Evolutionary conservation across 2,797 vertebrate species (phyloP), one percentile per base, ranked within the genome.

Genomic region (Discoglossus pictus): DNA sequence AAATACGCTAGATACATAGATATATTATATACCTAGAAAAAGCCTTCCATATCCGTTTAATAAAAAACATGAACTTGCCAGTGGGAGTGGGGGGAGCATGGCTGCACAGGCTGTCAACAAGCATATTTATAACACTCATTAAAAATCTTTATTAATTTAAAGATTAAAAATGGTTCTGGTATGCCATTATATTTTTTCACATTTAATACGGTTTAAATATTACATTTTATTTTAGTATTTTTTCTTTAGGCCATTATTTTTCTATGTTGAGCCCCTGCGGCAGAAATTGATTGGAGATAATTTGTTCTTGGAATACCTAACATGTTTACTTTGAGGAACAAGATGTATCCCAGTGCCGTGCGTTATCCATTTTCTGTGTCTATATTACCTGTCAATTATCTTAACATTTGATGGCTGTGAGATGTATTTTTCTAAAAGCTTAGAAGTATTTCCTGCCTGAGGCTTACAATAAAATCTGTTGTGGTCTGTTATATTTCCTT

Each of bases 241-340:
- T 21, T 25, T 40, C 5, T 51, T 2, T 12, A 27, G 35, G 38
- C 35, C 21, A 13, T 44, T 21, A 12, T 43, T 15, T 24, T 42
- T 35, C 24, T 44, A n/a, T 15, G 23, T 51, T 42, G 13, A 38
- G 17, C 53, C 43, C 53, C 64, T 38, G 42, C 24, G 64, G 53
- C 52, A 56, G 16, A 48, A 44, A 40, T 31, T 25, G 52, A 48
- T 58, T 48, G 34, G 43, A 48, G 20, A 25, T 31, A 25, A 42
- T 36, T 17, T 35, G 55, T 35, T 51, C 47, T 65, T 60, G 36
- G 50, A 65, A 36, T 54, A 65, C 38, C 16, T 34, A 54, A 65
- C 38, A 51, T 68, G 65, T 60, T 59, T 60, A 52, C 38, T 68
- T 68, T 61, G 56, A 61, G 47, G 20, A 53, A 50, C 46, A 68